Base-by-base conservation (phyloP, 2,113 vertebrate genomes). In the Ciconia stormi region DNA sequence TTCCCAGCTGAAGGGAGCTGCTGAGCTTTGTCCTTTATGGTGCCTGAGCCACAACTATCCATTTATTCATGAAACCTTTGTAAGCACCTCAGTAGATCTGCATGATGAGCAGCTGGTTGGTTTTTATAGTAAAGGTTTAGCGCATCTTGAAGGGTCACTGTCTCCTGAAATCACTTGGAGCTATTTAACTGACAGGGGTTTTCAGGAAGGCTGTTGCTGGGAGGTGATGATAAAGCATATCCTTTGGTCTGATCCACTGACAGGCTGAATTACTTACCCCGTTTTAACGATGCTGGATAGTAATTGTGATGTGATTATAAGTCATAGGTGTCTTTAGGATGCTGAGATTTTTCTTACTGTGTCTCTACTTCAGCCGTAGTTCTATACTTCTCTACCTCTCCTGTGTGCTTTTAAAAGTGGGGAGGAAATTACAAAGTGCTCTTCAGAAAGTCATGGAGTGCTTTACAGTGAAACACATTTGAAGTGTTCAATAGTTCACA, bases 261-360 rank as follows among this genome's bases (percentile, higher is more conserved):
- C 27, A 34, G n/a, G 9, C 2, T 44, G 67, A 67, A 32, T 92
- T 71, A 62, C 66, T 93, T 46, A 30, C 8, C 7, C n/a, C 3
- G 0, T 29, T 80, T 82, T 19, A 88, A 34, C 0, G 1, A 38
- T 32, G 36, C 34, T 40, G 81, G 5, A 2, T 42, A 3, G 46
- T 9, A n/a, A 65, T 61, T 0, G 6, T 32, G 62, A 16, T 95
- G 55, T 46, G 20, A 53, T 82, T 62, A 0, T 19, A 71, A 90
- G 23, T 50, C 59, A 19, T 2, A 30, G 18, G 10, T 47, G 36
- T 44, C 23, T 62, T 59, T 16, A 53, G 40, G 38, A 25, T 69
- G 42, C 26, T 27, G 79, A 76, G 23, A 13, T 49, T 71, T 66
- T 44, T 30, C 36, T 91, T 22, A 1, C 10, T n/a, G 25, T 59